These are phyloP conservation scores for Pygoscelis adeliae DNA, from an alignment of 2,113 vertebrate genomes.

Conservation along the genomic window DNA sequence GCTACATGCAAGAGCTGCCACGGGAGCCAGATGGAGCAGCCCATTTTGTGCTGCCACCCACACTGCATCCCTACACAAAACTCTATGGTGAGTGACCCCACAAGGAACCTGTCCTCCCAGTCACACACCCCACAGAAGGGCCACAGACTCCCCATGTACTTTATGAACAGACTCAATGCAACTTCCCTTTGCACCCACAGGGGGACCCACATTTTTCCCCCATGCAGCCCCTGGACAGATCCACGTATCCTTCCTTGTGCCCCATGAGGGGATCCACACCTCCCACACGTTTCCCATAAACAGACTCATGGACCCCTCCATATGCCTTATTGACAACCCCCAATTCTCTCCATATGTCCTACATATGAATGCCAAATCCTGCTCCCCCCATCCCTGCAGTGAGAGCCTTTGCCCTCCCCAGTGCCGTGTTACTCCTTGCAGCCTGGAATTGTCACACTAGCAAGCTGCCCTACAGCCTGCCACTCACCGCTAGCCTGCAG, in stretches of 20 bases:
- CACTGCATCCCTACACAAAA: not conserved
- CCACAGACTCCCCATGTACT: not conserved
- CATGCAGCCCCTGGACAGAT: not conserved
- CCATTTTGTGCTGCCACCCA: not conserved
- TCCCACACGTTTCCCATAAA: not conserved
- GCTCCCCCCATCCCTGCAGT: not conserved
- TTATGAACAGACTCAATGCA: not conserved
- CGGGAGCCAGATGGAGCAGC: not conserved
- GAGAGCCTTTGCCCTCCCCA: not conserved
- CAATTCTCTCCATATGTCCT: not conserved
- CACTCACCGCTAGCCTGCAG: not conserved
- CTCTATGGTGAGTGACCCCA: not conserved
- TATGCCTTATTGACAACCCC: not conserved
- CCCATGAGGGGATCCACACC: not conserved
- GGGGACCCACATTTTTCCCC: not conserved
- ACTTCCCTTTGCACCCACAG: not conserved
- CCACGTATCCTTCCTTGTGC: not conserved
- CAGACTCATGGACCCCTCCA: not conserved
- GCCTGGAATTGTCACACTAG: not conserved
- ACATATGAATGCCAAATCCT: not conserved
- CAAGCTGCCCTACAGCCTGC: not conserved
- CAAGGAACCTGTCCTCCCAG: not conserved
- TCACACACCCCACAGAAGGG: not conserved
- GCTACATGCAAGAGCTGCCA: not conserved
- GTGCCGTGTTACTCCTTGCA: not conserved